phyloP scores from a whole-genome alignment of 2,113 vertebrate genomes.

The Camelus bactrianus region DNA sequence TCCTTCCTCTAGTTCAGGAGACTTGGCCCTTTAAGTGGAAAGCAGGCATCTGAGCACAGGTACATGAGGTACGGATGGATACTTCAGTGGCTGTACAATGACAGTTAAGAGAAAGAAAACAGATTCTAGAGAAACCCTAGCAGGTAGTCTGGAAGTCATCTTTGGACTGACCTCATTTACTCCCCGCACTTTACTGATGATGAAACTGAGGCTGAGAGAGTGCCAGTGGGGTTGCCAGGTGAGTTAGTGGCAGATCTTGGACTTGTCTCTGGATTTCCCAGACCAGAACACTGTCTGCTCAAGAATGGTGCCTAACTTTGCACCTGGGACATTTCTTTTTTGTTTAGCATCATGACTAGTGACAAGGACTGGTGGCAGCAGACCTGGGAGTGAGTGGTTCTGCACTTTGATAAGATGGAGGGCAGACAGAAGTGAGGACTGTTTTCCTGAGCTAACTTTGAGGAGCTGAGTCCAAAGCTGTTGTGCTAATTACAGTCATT shows the following conservation, averaged over 20 bases:
- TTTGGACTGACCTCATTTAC: background rate
- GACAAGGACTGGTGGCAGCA: background rate
- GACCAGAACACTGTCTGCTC: background rate
- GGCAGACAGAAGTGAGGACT: background rate
- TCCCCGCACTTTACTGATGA: background rate
- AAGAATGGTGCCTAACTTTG: background rate
- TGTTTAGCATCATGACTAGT: background rate
- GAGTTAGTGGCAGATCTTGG: background rate
- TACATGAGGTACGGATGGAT: background rate
- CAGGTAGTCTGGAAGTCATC: background rate
- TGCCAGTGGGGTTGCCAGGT: background rate
- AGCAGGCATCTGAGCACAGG: background rate
- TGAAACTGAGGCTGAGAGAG: conserved; percentile 32
- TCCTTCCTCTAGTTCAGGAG: background rate
- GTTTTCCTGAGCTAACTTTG: background rate
- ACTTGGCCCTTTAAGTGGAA: background rate
- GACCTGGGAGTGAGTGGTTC: background rate
- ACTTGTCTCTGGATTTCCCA: background rate
- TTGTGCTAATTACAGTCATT: background rate
- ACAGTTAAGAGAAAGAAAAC: background rate
- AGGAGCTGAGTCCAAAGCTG: background rate
- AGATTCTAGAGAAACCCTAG: background rate
- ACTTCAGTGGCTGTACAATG: background rate
- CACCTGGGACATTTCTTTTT: background rate
- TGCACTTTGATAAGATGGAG: background rate